A percentile compares a stretch with the other conserved stretches of the same genome.
These are phyloP conservation scores for Trididemnum miniatum DNA, from an alignment of 23 tunicate genomes.

Conservation along the genomic window DNA sequence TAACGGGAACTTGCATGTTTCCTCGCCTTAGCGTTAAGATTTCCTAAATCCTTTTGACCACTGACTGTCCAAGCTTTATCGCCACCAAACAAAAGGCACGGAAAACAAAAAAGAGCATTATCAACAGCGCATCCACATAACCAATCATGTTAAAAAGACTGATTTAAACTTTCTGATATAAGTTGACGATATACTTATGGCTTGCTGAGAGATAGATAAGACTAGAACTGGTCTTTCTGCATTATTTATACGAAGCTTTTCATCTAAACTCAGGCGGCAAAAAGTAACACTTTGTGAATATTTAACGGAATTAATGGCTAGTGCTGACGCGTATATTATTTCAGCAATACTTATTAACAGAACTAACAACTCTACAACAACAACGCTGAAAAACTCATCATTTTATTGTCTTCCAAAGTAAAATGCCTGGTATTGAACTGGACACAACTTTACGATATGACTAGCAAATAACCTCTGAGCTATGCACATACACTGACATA, in stretches of 20 bases:
- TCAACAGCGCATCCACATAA: slow-evolving; percentile 10
- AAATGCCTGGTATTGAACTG: too few relatives aligned
- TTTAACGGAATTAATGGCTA: neutral
- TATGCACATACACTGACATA: too few relatives aligned
- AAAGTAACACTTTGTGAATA: neutral
- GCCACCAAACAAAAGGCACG: slow-evolving; percentile 15
- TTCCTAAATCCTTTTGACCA: neutral
- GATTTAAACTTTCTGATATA: neutral
- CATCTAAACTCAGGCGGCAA: neutral
- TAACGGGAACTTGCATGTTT: neutral
- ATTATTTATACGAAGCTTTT: neutral
- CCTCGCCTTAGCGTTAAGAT: neutral
- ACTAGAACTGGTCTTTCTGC: neutral
- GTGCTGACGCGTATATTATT: too few relatives aligned
- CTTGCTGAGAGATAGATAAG: neutral
- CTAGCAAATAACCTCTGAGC: too few relatives aligned
- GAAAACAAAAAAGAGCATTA: slow-evolving; percentile 30
- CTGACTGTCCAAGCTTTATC: neutral
- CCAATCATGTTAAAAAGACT: neutral
- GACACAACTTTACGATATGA: too few relatives aligned
- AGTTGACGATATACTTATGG: neutral
- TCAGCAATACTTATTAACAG: too few relatives aligned
- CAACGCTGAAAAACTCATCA: too few relatives aligned
- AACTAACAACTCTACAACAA: too few relatives aligned
- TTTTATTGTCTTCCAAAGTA: too few relatives aligned